Evolutionary conservation across 2,797 vertebrate genomes (phyloP), one percentile per base, ranked within the genome.

Genomic region (Phataginus tetradactyla): DNA sequence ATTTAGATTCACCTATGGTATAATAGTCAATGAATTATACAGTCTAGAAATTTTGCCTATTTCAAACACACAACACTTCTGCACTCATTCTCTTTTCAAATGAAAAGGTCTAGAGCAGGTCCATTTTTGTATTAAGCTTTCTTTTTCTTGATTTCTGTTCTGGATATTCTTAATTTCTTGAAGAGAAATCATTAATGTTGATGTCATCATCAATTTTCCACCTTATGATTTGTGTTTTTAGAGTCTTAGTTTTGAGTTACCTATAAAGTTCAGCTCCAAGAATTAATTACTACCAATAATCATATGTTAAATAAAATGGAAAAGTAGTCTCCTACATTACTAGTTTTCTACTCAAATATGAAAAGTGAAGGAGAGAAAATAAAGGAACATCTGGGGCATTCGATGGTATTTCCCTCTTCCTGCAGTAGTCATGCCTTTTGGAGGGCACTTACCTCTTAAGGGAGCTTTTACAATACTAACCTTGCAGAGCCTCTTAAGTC

Each of bases 401-500:
- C 21, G 37, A 27, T 25, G 9, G 89, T 15, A 37, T 49, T 77
- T 91, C 8, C 55, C 21, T 78, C n/a, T 64, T 85, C n/a, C 68
- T 29, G 37, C 6, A 78, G 45, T 15, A 71, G 29, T 66, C 32
- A 42, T 27, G 37, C 23, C n/a, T 55, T 84, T 12, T 10, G 12
- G 18, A 45, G 59, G 59, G 34, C 6, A 94, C 85, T 72, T 49
- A 95, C 84, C 64, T 94, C 51, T 34, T 66, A 32, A 75, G 66
- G 10, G 42, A 91, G 45, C 14, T 53, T 91, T 91, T 57, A 75
- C 2, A 93, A 61, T 93, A 98, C 98, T 97, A 95, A 99, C 99
- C 99, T 99, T 25, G 99, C 98, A 95, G 98, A 98, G 4, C 99
- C 97, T 97, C 99, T 99, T 15, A 99, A 98, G 98, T 99, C 99